A percentile compares a stretch with the other conserved stretches of the same genome.
phyloP scores from a whole-genome alignment of 2,888 invertebrate genomes.

The Eupithecia insigniata region DNA sequence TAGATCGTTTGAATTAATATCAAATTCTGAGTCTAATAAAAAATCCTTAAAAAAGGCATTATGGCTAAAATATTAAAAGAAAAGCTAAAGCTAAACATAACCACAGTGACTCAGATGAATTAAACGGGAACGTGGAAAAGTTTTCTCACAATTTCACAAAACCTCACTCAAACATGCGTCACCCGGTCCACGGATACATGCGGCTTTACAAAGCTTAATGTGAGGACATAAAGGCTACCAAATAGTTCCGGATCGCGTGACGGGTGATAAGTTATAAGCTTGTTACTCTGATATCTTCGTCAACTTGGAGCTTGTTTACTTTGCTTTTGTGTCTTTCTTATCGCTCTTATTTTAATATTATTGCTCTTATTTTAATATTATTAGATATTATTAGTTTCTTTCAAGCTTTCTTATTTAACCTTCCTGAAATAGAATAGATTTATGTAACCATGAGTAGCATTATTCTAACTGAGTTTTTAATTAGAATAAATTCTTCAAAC shows the following conservation, averaged over 20 bases:
- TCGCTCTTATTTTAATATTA: neutral
- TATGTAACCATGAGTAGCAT: no score
- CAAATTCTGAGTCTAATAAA: neutral
- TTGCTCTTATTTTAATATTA: neutral
- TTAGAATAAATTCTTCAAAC: no score
- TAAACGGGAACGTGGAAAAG: conserved; percentile 18
- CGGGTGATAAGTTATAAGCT: conserved; percentile 26
- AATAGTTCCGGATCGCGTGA: conserved; percentile 64
- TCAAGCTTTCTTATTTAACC: neutral
- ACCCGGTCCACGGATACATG: conserved; percentile 59
- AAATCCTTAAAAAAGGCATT: neutral
- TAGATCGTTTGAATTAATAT: neutral
- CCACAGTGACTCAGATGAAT: neutral
- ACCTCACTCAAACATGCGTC: conserved; percentile 53
- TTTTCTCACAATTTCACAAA: conserved; percentile 58
- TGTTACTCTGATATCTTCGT: conserved; percentile 9
- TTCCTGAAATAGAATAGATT: neutral
- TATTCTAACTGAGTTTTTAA: no score
- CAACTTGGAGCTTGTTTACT: neutral
- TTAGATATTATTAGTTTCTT: neutral
- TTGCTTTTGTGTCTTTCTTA: neutral
- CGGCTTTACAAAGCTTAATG: conserved; percentile 68
- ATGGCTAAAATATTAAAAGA: neutral
- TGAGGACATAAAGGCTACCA: conserved; percentile 77
- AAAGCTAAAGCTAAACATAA: neutral